Evolutionary conservation across 2,113 vertebrate species (phyloP), one percentile per base, ranked within the genome.

Genomic region (Pterocles orientalis): DNA sequence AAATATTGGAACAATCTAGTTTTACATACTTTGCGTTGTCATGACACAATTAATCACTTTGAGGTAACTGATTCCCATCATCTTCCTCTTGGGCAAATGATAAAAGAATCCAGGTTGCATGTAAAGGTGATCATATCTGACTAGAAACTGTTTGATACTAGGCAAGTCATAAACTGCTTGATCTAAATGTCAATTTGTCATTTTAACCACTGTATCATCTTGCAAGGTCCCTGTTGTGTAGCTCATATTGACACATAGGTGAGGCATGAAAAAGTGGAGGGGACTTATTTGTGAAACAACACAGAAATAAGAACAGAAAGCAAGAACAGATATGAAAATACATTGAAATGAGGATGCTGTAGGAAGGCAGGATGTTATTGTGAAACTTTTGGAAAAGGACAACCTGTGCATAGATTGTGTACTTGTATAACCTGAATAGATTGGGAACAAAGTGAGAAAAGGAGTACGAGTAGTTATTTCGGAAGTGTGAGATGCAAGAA

Each of bases 401-500:
- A 77, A 8, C 21, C 7, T 53, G 0, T n/a, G 8, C 1, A 0
- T 68, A 20, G 8, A 19, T 68, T 0, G 0, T 33, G 5, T 58
- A 21, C 16, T 84, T 68, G 8, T 65, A 31, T 36, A 47, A 18
- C 48, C 41, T 70, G 51, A 95, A 60, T 41, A 64, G 20, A 87
- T 93, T 56, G 24, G 16, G 3, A 88, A 10, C 9, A 41, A 76
- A 60, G 28, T 79, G 51, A 64, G 31, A 45, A 66, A 78, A 75
- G 13, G 10, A 60, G 7, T 45, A 8, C 31, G 77, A 57, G 10
- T 39, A 72, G 31, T 78, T 89, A 19, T 39, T 56, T 68, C 21
- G 48, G 20, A 61, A 56, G 18, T 61, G 24, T 64, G 15, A 89
- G 47, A 53, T 84, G 25, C 24, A 10, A 50, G n/a, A 56, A 41